Evolutionary conservation across 2,888 invertebrate genomes (phyloP), one percentile per base, ranked within the genome.

Genomic region (Acrobasis consociella): DNA sequence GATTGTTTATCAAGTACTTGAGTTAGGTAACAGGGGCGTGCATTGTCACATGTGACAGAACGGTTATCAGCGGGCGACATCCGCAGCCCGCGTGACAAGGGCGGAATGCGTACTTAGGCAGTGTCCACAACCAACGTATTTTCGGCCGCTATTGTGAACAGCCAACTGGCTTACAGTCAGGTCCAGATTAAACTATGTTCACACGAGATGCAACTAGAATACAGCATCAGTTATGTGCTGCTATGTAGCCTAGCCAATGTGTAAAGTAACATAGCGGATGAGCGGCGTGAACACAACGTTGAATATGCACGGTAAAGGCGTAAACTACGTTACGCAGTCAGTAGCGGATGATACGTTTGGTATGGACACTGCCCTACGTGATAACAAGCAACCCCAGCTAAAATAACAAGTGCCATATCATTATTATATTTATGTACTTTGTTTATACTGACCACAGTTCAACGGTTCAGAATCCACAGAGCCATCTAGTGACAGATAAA

Each of bases 51-150:
- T 66, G 73, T 79, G 81, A 78, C 81, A 81, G 70, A 65, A 68
- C 69, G 64, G 74, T 80, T 82, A 85, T 85, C 84, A 77, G 75
- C 65, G 60, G 65, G 71, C 73, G 78, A 75, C 84, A 84, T 77
- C 75, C 84, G 74, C 69, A 74, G 64, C 67, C 73, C 73, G 76
- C 82, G 81, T 86, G 87, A 86, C 82, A 78, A 83, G 81, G 84
- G 82, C 78, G 70, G 72, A 69, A 74, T 72, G 67, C 64, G 64
- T 67, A 67, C 64, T 55, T 62, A 31, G 31, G 31, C 31, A 31
- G 31, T 31, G 31, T 31, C 31, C 31, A 31, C 31, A 31, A 31
- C 31, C 2, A 31, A 8, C 7, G 31, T 8, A 31, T 31, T 31
- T 7, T 31, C 31, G 31, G 31, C 31, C 31, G 31, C 31, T 31